Conservation (phyloP, 2,797 vertebrate genomes). For the Epinephelus malabaricus region DNA sequence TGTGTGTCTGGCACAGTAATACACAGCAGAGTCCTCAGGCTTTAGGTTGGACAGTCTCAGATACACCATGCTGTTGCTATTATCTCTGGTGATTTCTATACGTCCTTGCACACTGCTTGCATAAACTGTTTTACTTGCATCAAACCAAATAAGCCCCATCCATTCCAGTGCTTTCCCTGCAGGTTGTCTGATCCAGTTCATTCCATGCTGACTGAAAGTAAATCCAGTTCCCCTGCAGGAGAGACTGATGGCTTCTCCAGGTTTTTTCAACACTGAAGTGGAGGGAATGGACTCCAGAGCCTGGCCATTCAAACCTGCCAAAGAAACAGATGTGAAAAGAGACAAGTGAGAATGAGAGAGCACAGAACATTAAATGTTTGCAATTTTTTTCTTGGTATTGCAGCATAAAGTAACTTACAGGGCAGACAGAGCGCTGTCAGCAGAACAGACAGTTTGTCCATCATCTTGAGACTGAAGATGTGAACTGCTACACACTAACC, state of each 20-base stretch:
- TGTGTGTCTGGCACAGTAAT: too few relatives aligned
- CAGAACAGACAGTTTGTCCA: constrained; percentile 42
- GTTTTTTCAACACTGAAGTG: constrained; percentile 32
- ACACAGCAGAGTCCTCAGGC: constrained; percentile 1
- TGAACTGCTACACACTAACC: neutral
- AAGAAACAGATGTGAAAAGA: neutral
- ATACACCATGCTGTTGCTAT: constrained; percentile 37
- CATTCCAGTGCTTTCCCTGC: constrained; percentile 40
- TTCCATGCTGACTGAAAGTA: neutral
- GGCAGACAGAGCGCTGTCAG: constrained; percentile 43
- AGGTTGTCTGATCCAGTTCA: neutral
- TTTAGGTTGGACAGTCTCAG: constrained; percentile 40
- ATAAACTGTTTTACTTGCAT: constrained; percentile 9
- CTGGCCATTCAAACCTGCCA: too few relatives aligned
- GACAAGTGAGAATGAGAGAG: fast-evolving
- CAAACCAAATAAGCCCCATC: neutral
- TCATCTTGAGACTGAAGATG: constrained; percentile 35
- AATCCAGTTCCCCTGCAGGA: constrained; percentile 55
- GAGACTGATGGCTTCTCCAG: constrained; percentile 37
- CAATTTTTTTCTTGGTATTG: neutral
- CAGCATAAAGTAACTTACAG: constrained; percentile 16
- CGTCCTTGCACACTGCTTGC: neutral
- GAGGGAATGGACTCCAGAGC: constrained; percentile 54
- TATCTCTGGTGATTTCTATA: constrained; percentile 36
- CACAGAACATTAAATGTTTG: neutral